A percentile compares a stretch with the other conserved stretches of the same genome.
phyloP scores from a whole-genome alignment of 2,888 invertebrate species.

The Salpingus planirostris region DNA sequence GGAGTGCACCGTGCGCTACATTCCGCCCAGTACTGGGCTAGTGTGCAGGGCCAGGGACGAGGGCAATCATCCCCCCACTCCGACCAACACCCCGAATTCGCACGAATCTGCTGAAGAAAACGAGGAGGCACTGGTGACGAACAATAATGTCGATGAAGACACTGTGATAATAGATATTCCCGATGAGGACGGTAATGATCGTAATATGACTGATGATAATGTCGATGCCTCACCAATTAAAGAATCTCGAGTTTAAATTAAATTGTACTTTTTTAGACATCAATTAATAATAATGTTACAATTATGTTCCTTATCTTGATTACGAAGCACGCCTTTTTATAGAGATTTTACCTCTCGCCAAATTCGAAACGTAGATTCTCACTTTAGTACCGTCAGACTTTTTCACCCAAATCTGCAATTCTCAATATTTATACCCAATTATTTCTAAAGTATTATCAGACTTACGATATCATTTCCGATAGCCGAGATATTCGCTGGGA shows the following conservation, averaged over 20 bases:
- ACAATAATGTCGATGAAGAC: no score
- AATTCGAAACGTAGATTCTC: slow-evolving; percentile 72
- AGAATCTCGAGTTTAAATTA: no score
- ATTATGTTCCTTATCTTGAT: no score
- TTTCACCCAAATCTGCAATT: slow-evolving; percentile 86
- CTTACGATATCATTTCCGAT: slow-evolving; percentile 83
- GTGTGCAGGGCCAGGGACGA: no score
- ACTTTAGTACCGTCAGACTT: slow-evolving; percentile 76
- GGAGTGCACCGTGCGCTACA: slow-evolving; percentile 43
- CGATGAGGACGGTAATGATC: no score
- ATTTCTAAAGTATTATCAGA: not conserved
- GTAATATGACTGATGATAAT: no score
- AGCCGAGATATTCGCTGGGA: slow-evolving; percentile 82
- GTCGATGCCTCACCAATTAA: no score
- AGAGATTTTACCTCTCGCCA: slow-evolving; percentile 80
- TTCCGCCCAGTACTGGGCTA: slow-evolving; percentile 31
- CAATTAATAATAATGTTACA: no score
- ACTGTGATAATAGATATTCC: no score
- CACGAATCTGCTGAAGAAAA: not conserved
- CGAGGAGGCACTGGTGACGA: no score
- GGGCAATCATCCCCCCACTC: slow-evolving; percentile 4
- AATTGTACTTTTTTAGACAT: no score
- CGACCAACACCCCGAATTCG: slow-evolving; percentile 6
- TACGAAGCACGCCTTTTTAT: slow-evolving; percentile 79
- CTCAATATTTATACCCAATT: slow-evolving; percentile 20